Conservation (phyloP, 2,113 vertebrate genomes). For the Pteropus alecto region DNA sequence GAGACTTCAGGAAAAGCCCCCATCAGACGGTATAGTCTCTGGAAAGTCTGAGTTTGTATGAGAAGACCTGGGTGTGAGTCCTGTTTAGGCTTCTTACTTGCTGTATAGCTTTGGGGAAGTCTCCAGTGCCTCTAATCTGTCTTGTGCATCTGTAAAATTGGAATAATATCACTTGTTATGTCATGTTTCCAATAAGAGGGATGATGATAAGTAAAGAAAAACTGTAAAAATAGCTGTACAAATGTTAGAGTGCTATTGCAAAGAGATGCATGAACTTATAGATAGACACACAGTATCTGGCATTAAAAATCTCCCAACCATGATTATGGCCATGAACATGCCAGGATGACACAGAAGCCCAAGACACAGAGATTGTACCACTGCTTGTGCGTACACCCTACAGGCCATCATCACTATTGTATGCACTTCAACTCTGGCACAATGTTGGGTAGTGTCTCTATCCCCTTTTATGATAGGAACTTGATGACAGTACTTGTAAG, state of each 20-base stretch:
- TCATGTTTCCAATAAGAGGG: neutral
- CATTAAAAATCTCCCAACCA: neutral
- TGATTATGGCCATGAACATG: neutral
- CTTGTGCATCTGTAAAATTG: neutral
- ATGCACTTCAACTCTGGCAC: neutral
- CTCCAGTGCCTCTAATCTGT: neutral
- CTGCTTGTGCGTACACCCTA: rapidly evolving
- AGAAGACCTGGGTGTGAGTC: neutral
- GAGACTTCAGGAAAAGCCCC: neutral
- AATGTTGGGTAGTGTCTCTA: neutral
- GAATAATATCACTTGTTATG: neutral
- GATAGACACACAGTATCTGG: neutral
- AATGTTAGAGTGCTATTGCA: neutral
- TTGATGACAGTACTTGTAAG: neutral
- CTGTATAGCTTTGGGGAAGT: neutral
- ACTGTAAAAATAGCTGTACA: neutral
- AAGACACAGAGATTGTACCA: rapidly evolving
- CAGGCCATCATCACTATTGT: neutral
- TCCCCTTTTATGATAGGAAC: neutral
- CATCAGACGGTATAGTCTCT: neutral
- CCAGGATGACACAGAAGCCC: neutral
- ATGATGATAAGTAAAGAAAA: neutral
- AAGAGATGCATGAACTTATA: neutral
- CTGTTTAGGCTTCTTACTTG: neutral
- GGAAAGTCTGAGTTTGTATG: neutral